Percentiles rank a stretch among this genome's conserved stretches.
Evolutionary conservation across 2,113 vertebrate genomes (phyloP).

Genomic region (Gavia stellata): DNA sequence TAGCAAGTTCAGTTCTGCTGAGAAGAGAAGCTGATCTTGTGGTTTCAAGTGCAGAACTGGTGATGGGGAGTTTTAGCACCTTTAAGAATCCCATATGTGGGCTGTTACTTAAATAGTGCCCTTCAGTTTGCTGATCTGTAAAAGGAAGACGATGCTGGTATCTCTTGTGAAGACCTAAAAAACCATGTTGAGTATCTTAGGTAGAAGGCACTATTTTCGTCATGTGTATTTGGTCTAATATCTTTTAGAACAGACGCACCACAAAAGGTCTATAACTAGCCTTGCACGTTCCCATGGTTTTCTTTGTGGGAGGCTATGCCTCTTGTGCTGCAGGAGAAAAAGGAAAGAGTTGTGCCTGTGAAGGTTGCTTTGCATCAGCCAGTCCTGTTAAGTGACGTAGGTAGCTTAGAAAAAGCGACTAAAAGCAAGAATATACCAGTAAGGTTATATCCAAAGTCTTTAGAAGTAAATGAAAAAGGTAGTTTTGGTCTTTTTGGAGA

Average conservation of each 20-base stretch:
- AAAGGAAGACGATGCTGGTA: not conserved
- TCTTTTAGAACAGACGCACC: not conserved
- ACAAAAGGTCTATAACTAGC: not conserved
- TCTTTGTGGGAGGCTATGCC: not conserved
- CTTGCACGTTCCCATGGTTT: not conserved
- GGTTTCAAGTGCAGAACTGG: not conserved
- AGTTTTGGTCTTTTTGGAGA: not conserved
- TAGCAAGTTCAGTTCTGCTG: not conserved
- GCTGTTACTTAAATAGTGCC: not conserved
- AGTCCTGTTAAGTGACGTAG: not conserved
- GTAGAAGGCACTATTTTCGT: not conserved
- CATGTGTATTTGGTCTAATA: not conserved
- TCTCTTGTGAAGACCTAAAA: not conserved
- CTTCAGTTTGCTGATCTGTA: not conserved
- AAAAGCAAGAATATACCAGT: not conserved
- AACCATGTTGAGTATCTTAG: accelerated
- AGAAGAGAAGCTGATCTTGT: not conserved
- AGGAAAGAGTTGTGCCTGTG: not conserved
- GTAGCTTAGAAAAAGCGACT: not conserved
- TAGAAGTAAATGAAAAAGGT: not conserved
- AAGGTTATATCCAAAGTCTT: not conserved
- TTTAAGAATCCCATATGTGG: accelerated
- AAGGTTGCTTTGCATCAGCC: not conserved
- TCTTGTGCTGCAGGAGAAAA: not conserved
- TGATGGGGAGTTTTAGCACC: not conserved